Evolutionary conservation across 2,113 vertebrate species (phyloP), one percentile per base, ranked within the genome.

Genomic region (Psittacara wagleri): DNA sequence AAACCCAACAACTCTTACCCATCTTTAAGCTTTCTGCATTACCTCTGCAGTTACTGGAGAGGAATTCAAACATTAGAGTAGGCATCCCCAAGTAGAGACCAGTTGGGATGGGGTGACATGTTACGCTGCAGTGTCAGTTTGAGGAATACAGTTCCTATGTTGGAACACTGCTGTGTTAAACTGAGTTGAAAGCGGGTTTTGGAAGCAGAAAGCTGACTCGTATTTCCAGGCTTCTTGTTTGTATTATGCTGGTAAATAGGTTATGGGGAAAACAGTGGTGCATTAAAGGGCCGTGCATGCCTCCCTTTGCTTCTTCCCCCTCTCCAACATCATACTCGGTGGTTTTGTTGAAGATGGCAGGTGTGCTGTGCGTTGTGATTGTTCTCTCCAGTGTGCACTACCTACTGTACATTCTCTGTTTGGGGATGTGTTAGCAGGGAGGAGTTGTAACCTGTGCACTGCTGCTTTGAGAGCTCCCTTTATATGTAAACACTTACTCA

Each of bases 331-430:
- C 17, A 2, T 49, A 0, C 64, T 82, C 33, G 39, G 72, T 70
- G 66, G 62, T 78, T 78, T 83, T 22, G 10, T 39, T 10, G 31
- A 66, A 95, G 83, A 78, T 84, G 68, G 62, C 2, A 2, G 10
- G 14, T 39, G 67, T 96, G 79, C 55, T 2, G 3, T 73, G 15
- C 33, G 35, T 66, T 67, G 43, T 90, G 90, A 83, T 92, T 83
- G 59, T 87, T 88, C 73, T 74, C 90, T 54, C 70, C 73, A 64
- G 91, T 96, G 95, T 95, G 95, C 92, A 92, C 88, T 94, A 91
- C 92, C 95, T 97, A 96, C 96, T 97, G 95, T 97, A 93, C 92
- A 74, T 95, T 95, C 68, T 94, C 74, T 69, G 82, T 17, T 20
- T 70, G 74, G 83, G 43, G 76, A 7, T 88, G 59, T 94, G 81